Conservation (phyloP, 64 coral and sea anemone genomes). For the Platygyra sinensis region DNA sequence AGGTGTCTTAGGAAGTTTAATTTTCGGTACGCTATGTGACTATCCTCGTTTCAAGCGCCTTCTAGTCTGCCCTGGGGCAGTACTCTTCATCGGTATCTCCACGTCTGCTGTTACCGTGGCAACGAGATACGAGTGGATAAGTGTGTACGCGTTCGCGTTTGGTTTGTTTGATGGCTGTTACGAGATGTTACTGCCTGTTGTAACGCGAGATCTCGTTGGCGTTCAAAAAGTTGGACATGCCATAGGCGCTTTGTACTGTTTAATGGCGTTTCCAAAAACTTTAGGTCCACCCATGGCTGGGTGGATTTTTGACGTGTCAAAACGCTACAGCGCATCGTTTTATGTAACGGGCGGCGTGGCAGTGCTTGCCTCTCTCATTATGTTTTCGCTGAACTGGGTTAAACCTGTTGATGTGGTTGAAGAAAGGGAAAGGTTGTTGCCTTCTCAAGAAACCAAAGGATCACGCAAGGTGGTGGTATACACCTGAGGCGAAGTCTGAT, state of each 20-base stretch:
- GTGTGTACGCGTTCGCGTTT: constrained; percentile 50
- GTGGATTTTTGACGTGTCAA: constrained; percentile 61
- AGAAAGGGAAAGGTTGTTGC: neutral
- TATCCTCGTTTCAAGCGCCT: constrained; percentile 28
- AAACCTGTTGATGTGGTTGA: neutral
- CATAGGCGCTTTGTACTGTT: constrained; percentile 31
- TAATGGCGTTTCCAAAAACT: constrained; percentile 45
- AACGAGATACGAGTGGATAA: constrained; percentile 38
- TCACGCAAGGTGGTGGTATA: neutral
- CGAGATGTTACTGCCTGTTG: constrained; percentile 59
- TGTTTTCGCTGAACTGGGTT: neutral
- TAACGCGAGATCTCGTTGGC: constrained; percentile 75
- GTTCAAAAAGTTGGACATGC: constrained; percentile 23
- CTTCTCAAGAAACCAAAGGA: neutral
- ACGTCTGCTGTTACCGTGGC: constrained; percentile 52
- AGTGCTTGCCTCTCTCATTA: neutral
- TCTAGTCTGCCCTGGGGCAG: constrained; percentile 11
- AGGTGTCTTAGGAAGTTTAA: constrained; percentile 17
- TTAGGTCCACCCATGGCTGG: constrained; percentile 66
- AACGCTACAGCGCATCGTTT: constrained; percentile 63
- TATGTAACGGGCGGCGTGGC: neutral
- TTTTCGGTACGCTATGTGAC: constrained; percentile 51
- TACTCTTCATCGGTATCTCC: constrained; percentile 56
- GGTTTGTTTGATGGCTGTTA: constrained; percentile 62
- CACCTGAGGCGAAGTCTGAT: neutral